Evolutionary conservation across 2,113 vertebrate species (phyloP).

Genomic region (Clarias gariepinus): DNA sequence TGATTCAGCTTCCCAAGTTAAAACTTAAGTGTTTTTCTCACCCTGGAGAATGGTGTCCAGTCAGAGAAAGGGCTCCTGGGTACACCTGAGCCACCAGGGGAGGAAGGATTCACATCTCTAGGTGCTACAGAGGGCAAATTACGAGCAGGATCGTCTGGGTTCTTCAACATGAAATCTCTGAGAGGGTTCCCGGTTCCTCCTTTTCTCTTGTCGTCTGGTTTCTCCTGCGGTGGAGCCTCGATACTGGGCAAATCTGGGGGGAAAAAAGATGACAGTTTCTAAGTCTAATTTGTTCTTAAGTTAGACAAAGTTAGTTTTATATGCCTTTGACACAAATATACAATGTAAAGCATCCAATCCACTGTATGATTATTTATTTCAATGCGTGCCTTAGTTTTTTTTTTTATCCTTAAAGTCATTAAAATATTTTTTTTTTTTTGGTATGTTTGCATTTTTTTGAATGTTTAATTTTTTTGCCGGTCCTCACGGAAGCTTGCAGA

Average conservation of each 20-base stretch:
- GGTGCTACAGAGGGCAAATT: slow-evolving; percentile 27
- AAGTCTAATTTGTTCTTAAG: no score
- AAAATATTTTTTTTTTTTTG: no score
- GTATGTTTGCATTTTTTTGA: no score
- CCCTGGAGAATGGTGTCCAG: slow-evolving; percentile 66
- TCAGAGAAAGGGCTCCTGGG: slow-evolving; percentile 48
- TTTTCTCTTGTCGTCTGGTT: slow-evolving; percentile 19
- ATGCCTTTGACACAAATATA: no score
- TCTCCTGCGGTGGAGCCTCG: slow-evolving; percentile 52
- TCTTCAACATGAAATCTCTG: slow-evolving; percentile 75
- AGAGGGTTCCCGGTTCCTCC: slow-evolving; percentile 59
- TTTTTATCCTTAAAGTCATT: no score
- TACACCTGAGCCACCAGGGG: slow-evolving; percentile 37
- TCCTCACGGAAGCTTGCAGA: no score
- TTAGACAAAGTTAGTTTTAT: no score
- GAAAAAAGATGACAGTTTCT: not conserved
- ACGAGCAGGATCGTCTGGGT: slow-evolving; percentile 34
- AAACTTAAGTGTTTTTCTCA: slow-evolving; percentile 31
- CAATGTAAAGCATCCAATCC: no score
- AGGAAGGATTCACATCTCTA: slow-evolving; percentile 21
- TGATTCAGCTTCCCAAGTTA: not conserved
- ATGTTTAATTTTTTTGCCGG: no score
- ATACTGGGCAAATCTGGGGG: slow-evolving; percentile 62
- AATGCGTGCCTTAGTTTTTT: no score
- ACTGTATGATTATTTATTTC: no score